Percentiles rank a stretch among this genome's conserved stretches.
Evolutionary conservation across 2,113 vertebrate genomes (phyloP).

Genomic region (Tenrec ecaudatus): DNA sequence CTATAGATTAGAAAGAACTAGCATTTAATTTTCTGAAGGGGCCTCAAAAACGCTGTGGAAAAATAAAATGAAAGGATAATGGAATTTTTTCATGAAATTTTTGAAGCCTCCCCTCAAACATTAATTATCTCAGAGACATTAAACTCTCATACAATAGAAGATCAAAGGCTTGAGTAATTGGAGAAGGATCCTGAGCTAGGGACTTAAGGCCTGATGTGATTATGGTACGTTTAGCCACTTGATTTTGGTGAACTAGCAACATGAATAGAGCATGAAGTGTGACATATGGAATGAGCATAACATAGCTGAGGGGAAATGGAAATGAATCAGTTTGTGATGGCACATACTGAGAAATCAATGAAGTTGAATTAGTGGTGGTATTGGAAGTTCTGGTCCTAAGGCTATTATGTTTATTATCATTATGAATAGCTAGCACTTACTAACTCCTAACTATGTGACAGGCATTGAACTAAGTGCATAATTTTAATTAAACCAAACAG

Average conservation of each 20-base stretch:
- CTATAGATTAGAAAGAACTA: background rate
- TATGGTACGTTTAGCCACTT: background rate
- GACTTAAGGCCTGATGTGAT: background rate
- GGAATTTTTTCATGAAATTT: too few species aligned
- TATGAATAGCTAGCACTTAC: background rate
- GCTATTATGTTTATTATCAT: slow-evolving; percentile 2
- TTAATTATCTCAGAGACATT: background rate
- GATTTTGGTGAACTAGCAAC: background rate
- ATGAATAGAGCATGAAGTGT: slow-evolving; percentile 4
- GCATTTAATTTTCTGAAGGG: background rate
- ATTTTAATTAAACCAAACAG: slow-evolving; percentile 7
- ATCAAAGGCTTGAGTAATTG: background rate
- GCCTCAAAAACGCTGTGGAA: too few species aligned
- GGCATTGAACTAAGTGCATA: background rate
- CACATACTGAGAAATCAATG: background rate
- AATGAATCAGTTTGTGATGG: background rate
- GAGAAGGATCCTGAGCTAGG: background rate
- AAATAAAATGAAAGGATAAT: too few species aligned
- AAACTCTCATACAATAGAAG: background rate
- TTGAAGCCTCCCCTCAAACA: too few species aligned
- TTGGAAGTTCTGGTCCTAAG: background rate
- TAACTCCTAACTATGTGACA: background rate
- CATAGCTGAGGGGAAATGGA: background rate
- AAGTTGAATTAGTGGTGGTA: slow-evolving; percentile 6
- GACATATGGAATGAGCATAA: background rate